Percentiles rank a stretch among this genome's conserved stretches.
phyloP scores from a whole-genome alignment of 2,113 vertebrate species.

The Coptodon rendalli region DNA sequence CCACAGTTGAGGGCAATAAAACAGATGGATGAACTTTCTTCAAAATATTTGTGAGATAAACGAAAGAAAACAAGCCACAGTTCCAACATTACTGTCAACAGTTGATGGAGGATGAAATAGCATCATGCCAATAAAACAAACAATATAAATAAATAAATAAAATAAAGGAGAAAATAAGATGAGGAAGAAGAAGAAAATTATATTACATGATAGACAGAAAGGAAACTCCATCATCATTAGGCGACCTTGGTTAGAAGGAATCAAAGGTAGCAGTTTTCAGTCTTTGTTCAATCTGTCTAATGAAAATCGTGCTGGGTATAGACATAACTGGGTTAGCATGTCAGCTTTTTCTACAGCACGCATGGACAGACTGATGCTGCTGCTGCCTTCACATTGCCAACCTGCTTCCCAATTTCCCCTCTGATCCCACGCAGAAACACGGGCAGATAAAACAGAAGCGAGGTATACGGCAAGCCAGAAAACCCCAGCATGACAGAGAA shows the following conservation, averaged over 20 bases:
- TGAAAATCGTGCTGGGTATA: neutral
- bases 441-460: constrained; percentile 38
- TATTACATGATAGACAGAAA: neutral
- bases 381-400: constrained; percentile 8
- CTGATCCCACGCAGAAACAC: constrained; percentile 44
- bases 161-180: neutral
- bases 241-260: neutral
- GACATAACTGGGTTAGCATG: constrained; percentile 35
- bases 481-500: constrained; percentile 50
- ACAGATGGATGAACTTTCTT: neutral
- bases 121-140: neutral
- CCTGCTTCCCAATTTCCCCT: constrained; percentile 17
- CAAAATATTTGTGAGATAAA: neutral
- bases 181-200: neutral
- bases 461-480: constrained; percentile 30
- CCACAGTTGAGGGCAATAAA: neutral
- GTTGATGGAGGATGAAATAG: neutral
- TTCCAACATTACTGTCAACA: neutral
- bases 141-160: neutral
- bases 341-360: neutral
- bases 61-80: neutral
- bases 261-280: neutral
- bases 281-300: neutral
- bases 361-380: neutral
- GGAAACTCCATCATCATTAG: neutral